phyloP scores from a whole-genome alignment of 2,797 vertebrate genomes.

The Malacoraja senta region DNA sequence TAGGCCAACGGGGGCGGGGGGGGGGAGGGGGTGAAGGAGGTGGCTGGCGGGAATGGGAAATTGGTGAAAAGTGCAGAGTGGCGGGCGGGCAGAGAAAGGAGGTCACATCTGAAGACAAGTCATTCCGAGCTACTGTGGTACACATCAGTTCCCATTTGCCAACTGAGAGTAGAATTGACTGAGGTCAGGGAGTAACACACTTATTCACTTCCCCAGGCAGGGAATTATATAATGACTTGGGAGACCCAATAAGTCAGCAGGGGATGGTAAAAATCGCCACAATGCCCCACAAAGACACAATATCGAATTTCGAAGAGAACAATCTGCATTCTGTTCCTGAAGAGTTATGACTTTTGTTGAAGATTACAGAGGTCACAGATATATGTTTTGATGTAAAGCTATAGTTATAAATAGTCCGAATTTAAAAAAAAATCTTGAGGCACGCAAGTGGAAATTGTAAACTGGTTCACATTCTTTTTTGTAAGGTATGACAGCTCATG shows the following conservation, averaged over 20 bases:
- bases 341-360: not conserved
- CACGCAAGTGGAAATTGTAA: not conserved
- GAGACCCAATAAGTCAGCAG: not conserved
- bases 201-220: not conserved
- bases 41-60: not conserved
- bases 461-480: not conserved
- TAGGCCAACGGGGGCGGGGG: not conserved
- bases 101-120: not conserved
- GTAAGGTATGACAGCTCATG: not conserved
- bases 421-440: not conserved
- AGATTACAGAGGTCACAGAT: not conserved
- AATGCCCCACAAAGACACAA: not conserved
- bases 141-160: constrained; percentile 8
- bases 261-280: not conserved
- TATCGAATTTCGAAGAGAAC: not conserved
- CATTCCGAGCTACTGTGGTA: not conserved
- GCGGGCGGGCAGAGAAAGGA: not conserved
- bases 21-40: not conserved
- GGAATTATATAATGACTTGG: not conserved
- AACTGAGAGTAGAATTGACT: not conserved
- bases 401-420: not conserved
- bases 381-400: not conserved
- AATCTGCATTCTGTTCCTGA: not conserved
- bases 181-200: not conserved
- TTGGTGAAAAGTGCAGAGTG: not conserved